phyloP scores from a whole-genome alignment of 2,113 vertebrate genomes.

The Cyphomyrus plagiostoma region DNA sequence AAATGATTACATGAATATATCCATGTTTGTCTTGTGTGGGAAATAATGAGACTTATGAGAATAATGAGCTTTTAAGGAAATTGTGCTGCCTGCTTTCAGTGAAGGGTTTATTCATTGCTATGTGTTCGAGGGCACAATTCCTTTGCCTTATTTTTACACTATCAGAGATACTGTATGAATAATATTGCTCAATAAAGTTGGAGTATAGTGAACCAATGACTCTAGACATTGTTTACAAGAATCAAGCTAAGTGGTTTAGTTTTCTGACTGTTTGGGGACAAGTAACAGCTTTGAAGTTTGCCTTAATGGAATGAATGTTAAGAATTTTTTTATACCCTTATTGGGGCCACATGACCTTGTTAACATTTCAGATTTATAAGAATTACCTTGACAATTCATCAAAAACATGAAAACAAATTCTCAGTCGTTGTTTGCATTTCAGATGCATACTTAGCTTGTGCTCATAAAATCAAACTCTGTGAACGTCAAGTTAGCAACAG shows the following conservation, averaged over 20 bases:
- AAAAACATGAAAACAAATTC: background rate
- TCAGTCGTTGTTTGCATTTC: background rate
- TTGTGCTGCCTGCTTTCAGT: background rate
- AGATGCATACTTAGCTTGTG: background rate
- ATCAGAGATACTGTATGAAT: background rate
- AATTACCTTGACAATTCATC: background rate
- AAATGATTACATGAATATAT: background rate
- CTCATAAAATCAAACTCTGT: background rate
- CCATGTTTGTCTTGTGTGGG: background rate
- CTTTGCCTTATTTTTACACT: background rate
- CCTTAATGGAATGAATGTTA: background rate
- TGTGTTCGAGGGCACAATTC: background rate
- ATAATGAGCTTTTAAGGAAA: background rate
- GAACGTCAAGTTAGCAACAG: background rate
- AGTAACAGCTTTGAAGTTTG: background rate
- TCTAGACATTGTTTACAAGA: background rate
- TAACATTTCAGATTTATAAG: background rate
- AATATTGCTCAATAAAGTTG: background rate
- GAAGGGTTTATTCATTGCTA: background rate
- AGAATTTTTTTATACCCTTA: background rate
- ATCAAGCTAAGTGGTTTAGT: background rate
- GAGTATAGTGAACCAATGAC: background rate
- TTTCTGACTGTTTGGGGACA: background rate
- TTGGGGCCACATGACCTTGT: background rate
- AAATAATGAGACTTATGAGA: background rate